A percentile compares a stretch with the other conserved stretches of the same genome.
These are phyloP conservation scores for Actias luna DNA, from an alignment of 2,888 invertebrate species.

Conservation along the genomic window DNA sequence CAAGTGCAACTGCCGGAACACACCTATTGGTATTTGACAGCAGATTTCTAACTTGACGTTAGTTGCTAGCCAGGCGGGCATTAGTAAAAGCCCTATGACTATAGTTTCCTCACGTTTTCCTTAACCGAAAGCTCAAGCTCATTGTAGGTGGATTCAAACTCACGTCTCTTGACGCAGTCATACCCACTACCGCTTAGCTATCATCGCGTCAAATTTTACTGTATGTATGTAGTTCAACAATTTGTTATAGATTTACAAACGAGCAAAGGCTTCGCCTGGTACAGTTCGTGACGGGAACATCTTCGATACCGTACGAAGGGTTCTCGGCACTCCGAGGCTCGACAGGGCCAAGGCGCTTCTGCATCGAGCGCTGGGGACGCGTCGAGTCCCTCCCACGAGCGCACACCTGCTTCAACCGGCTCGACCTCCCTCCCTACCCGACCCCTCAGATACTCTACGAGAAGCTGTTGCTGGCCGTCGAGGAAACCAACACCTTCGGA, in stretches of 20 bases:
- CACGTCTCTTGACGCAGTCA: too few relatives aligned
- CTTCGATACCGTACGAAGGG: constrained; percentile 98
- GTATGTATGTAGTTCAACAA: too few relatives aligned
- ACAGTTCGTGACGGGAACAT: constrained; percentile 99
- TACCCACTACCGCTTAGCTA: too few relatives aligned
- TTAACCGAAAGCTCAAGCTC: too few relatives aligned
- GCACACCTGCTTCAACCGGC: constrained; percentile 98
- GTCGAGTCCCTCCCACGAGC: constrained; percentile 96
- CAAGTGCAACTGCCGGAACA: too few relatives aligned
- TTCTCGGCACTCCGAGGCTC: constrained; percentile 97
- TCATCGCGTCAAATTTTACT: too few relatives aligned
- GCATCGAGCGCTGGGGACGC: constrained; percentile 98
- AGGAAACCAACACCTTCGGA: constrained; percentile 97
- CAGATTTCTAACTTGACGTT: too few relatives aligned
- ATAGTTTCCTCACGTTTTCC: too few relatives aligned
- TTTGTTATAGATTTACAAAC: constrained; percentile 88
- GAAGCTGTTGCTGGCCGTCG: constrained; percentile 95
- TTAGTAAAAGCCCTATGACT: too few relatives aligned
- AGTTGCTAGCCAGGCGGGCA: too few relatives aligned
- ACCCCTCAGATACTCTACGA: constrained; percentile 95
- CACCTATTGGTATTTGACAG: too few relatives aligned
- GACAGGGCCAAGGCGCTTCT: constrained; percentile 97
- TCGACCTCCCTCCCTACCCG: constrained; percentile 98
- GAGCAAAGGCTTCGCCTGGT: constrained; percentile 95
- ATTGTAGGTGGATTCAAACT: too few relatives aligned